Base-by-base conservation (phyloP, 2,113 vertebrate species). In the Bungarus multicinctus region DNA sequence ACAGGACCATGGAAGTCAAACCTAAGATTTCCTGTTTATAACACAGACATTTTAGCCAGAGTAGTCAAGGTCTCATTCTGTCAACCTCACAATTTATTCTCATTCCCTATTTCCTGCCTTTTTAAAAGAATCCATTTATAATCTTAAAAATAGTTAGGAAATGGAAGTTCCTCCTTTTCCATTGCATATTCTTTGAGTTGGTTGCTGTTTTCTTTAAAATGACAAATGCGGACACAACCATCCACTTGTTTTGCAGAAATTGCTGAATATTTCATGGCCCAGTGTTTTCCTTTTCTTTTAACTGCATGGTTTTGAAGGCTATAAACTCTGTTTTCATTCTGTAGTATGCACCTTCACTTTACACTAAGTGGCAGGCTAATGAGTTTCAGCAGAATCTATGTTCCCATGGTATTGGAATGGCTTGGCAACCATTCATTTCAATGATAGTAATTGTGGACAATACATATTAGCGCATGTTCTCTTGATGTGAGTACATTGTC, bases 381-480 rank as follows among this genome's bases (percentile, higher is more conserved):
- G 92, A 1, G 39, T 94, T 96, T 96, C 94, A 93, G 87, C 87
- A 91, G 91, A n/a, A 39, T 93, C 92, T 55, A 85, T 96, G 96
- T 96, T 96, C 95, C 94, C 52, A 47, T 91, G 93, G 90, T 39
- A 50, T 0, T 64, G 93, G 89, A 95, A 92, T 90, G 52, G 94
- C 94, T 95, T 94, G 93, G 91, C 94, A 97, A 93, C 85, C 88
- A 89, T 91, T 93, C 89, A 87, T 95, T 96, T 94, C 90, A 43
- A 74, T 91, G 89, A 91, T 91, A 55, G 50, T 60, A 94, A 95
- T 95, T 94, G 88, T 25, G 64, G 93, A 93, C 95, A 90, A 94
- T 94, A 96, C 91, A 95, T 96, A 97, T 96, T 95, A 96, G 95
- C 93, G 94, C 93, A 95, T 95, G 58, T 93, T 60, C 95, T 97